Evolutionary conservation across 1,140 invertebrate species (phyloP), one percentile per base, ranked within the genome.

Genomic region (Prorops nasuta): DNA sequence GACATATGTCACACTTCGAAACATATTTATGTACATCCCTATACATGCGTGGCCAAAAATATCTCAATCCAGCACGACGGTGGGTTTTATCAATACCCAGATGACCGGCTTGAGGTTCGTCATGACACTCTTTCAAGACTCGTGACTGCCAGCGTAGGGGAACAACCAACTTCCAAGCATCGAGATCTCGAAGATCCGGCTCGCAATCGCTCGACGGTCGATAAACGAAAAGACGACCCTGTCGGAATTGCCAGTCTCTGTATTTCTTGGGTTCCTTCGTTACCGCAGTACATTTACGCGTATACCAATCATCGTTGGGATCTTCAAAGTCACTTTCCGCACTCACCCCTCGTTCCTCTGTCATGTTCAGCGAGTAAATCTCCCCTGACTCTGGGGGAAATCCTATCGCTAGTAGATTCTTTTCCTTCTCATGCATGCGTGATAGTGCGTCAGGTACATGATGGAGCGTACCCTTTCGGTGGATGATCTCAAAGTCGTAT

Each of bases 61-160:
- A 63, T 1, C 12, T 12, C 1, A 12, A 2, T 0, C 9, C 3
- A 0, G 56, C 12, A 0, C 54, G 22, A 39, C 28, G 16, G 18
- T 50, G 63, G 1, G 71, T 74, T 47, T 74, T 75, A 9, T 66
- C 62, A 0, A 65, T 44, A 2, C 69, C 72, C 3, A 66, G 38
- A 46, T 76, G 72, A 2, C 66, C 72, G 12, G 67, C 44, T 15
- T 51, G 44, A 1, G 44, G 45, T 7, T 43, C 1, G 54, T 22
- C 0, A 54, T 47, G 24, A 28, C 24, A 6, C 24, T 22, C 50
- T 9, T 36, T 56, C 54, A 47, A 44, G 56, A 1, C 39, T 24
- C 15, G 54, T 37, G 3, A 22, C 1, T 10, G 24, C 24, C 4
- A 28, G 4, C 10, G 4, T 10, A 4, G 24, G 10, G 24, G 24